These are phyloP conservation scores for Drosophila busckii DNA, from an alignment of 1,140 invertebrate genomes.

Conservation along the genomic window DNA sequence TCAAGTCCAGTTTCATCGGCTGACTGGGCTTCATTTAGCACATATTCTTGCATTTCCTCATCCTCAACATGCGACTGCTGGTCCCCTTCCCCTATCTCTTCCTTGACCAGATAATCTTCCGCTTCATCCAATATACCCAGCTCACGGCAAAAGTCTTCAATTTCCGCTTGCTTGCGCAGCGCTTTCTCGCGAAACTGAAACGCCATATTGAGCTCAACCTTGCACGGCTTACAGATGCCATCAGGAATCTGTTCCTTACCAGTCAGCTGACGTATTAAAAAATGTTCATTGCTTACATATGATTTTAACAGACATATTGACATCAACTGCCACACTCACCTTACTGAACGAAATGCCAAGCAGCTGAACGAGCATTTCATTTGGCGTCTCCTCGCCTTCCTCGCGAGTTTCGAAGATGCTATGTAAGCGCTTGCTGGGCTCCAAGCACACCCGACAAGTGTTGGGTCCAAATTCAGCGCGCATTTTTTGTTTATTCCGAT, in stretches of 20 bases:
- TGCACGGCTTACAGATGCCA: slow-evolving; percentile 63
- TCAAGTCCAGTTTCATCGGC: slow-evolving; percentile 4
- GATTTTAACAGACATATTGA: neutral
- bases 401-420: slow-evolving; percentile 58
- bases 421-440: slow-evolving; percentile 45
- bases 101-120: slow-evolving; percentile 50
- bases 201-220: slow-evolving; percentile 68
- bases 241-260: slow-evolving; percentile 56
- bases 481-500: slow-evolving; percentile 49
- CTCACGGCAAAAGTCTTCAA: slow-evolving; percentile 47
- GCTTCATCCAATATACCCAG: slow-evolving; percentile 44
- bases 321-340: slow-evolving; percentile 16
- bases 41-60: slow-evolving; percentile 42
- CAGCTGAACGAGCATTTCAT: slow-evolving; percentile 65
- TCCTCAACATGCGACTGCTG: slow-evolving; percentile 33
- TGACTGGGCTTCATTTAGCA: slow-evolving; percentile 30
- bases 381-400: slow-evolving; percentile 69
- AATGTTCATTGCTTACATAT: neutral
- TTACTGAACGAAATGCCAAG: slow-evolving; percentile 58
- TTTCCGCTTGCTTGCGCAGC: slow-evolving; percentile 46
- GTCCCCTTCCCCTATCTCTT: slow-evolving; percentile 37
- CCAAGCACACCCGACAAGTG: slow-evolving; percentile 63
- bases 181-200: slow-evolving; percentile 71
- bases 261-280: slow-evolving; percentile 32
- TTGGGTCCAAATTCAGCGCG: slow-evolving; percentile 58